Evolutionary conservation across 2,797 vertebrate species (phyloP), one percentile per base, ranked within the genome.

Genomic region (Linurgus olivaceus): DNA sequence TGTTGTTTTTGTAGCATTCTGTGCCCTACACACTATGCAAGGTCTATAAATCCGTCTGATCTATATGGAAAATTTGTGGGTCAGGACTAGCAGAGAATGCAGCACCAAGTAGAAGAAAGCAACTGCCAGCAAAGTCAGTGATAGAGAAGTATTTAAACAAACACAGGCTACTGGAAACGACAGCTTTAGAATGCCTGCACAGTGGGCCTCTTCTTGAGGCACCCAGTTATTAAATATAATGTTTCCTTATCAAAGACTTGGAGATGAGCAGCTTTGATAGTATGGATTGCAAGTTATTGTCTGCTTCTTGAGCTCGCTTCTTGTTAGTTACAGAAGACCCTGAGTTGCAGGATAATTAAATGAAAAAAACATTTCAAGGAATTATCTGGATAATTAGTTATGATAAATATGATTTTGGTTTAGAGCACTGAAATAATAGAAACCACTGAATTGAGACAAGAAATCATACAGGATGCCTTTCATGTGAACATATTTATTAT

Each of bases 311-410:
- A 54, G 51, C 62, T 91, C 1, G 3, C 19, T 68, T 73, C 75
- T 78, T 74, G 24, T 92, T 93, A 88, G 88, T 87, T 96, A 93
- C 1, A 3, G 84, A 73, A 88, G 75, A 78, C 48, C 81, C 71
- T 28, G 18, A 71, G 52, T 91, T 91, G 80, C 47, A 91, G 65
- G 74, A 82, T 88, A 85, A 90, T 96, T 91, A 88, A 95, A 96
- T 70, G 93, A 94, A 96, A 93, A 55, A 62, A 65, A n/a, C 45
- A 59, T 94, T 97, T 91, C 85, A 96, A 92, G 45, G 70, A 97
- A 91, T 96, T 95, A 91, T 88, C 86, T 89, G 52, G 55, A 82
- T 72, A 97, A 86, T 96, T 96, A 96, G 59, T 80, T 76, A 51
- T 83, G 88, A 76, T 92, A 96, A 96, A 94, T 94, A 95, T 25